Evolutionary conservation across 2,113 vertebrate species (phyloP).

Genomic region (Centropus unirufus): DNA sequence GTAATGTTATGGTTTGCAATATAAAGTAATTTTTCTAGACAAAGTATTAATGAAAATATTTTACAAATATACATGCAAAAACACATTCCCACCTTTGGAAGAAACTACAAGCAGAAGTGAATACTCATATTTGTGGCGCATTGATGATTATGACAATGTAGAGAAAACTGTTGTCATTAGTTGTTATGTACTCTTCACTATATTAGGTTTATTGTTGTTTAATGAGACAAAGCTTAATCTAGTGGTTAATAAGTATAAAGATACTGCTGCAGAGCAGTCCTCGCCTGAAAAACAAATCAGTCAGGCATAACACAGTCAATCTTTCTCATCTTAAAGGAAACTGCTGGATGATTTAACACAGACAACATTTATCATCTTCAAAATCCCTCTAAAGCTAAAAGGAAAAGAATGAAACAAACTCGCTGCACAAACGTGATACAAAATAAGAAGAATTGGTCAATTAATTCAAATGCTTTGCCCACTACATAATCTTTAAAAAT

Average conservation of each 20-base stretch:
- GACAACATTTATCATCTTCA: conserved; percentile 2
- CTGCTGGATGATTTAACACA: not conserved
- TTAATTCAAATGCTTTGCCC: not conserved
- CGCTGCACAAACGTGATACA: not conserved
- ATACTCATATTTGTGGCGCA: not conserved
- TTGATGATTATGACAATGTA: not conserved
- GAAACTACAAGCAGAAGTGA: not conserved
- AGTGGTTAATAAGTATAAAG: conserved; percentile 25
- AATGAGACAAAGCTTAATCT: conserved; percentile 40
- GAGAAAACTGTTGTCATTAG: conserved; percentile 4
- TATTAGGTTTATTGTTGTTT: conserved; percentile 39
- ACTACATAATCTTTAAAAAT: not conserved
- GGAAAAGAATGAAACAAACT: not conserved
- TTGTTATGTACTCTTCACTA: not conserved
- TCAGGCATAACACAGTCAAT: not conserved
- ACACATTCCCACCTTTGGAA: not conserved
- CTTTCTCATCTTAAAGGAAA: not conserved
- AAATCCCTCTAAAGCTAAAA: not conserved
- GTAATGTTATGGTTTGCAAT: not conserved
- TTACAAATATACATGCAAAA: not conserved
- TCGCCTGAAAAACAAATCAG: not conserved
- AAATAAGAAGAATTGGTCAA: not conserved
- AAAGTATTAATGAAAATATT: not conserved
- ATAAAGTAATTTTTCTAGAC: not conserved
- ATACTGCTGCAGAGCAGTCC: not conserved